Evolutionary conservation across 2,888 invertebrate genomes (phyloP).

Genomic region (Torymus auratus): DNA sequence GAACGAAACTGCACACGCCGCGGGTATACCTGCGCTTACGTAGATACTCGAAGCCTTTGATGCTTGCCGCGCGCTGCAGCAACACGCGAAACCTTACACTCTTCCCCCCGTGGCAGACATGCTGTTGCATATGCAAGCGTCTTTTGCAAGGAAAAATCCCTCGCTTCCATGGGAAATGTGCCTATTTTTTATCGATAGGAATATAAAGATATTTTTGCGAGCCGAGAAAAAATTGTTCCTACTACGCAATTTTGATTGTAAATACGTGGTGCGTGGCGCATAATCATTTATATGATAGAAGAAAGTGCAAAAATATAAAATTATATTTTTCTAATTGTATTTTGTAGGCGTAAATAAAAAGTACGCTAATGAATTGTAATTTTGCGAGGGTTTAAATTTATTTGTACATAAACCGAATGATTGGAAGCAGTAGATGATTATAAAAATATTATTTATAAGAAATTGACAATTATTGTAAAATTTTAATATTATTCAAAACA

Average conservation of each 20-base stretch:
- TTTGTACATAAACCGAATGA: no score
- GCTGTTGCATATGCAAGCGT: not conserved
- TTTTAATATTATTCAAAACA: not conserved
- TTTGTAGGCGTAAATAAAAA: no score
- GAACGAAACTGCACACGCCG: not conserved
- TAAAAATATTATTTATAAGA: no score
- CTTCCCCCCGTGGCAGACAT: not conserved
- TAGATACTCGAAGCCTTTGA: constrained; percentile 34
- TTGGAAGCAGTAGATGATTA: no score
- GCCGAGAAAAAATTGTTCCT: constrained; percentile 23
- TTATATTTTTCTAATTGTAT: no score
- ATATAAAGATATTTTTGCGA: constrained; percentile 27
- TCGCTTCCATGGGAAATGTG: not conserved
- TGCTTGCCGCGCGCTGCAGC: constrained; percentile 6
- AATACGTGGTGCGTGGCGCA: not conserved
- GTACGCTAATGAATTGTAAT: no score
- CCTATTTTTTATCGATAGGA: constrained; percentile 5
- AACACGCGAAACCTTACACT: not conserved
- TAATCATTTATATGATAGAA: not conserved
- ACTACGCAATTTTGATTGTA: constrained; percentile 39
- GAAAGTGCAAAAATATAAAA: no score
- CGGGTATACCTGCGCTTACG: constrained; percentile 23
- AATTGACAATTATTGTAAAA: no score
- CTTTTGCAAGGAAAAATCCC: constrained; percentile 14
- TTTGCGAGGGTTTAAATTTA: no score